Base-by-base conservation (phyloP, 2,797 vertebrate genomes). In the Gorsachius magnificus region DNA sequence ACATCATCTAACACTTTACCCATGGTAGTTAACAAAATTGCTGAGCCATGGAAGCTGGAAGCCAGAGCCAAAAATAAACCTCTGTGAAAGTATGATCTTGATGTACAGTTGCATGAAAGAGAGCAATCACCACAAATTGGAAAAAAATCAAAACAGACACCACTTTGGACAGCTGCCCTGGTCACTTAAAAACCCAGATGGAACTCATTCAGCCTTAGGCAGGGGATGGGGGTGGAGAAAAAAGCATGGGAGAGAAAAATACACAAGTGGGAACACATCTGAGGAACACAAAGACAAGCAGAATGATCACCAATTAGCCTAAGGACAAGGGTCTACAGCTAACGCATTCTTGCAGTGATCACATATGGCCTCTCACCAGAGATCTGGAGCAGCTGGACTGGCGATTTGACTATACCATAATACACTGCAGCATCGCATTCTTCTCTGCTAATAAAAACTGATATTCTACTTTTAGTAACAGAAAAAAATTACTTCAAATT, bases 161-260 rank as follows among this genome's bases (percentile, higher is more conserved):
- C 63, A 46, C 46, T 84, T 82, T 97, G 95, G 95, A 96, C 90
- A 92, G 79, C 36, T 93, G 88, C 89, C 87, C 75, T 41, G 46
- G 81, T 93, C 81, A 89, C 83, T 86, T 90, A 91, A 89, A 72
- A 94, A 84, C 69, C 84, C 83, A 98, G 96, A 95, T 84, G 51
- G 96, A 97, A 92, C 46, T 84, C 64, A 83, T 76, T 83, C 93
- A 87, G 89, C 87, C 70, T 57, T 9, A 85, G 78, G 83, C 72
- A 94, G 80, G 45, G 92, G 53, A 77, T 3, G 5, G 58, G 26
- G 58, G 33, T 58, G 61, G 71, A 80, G 66, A 85, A 84, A 75
- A 77, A 75, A 60, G 78, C 78, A 89, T 16, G 3, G 19, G 48
- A 95, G 75, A 76, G 84, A 74, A 71, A 71, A 92, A 94, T 24